Conservation (phyloP, 2,888 invertebrate genomes). For the Hesperia comma region DNA sequence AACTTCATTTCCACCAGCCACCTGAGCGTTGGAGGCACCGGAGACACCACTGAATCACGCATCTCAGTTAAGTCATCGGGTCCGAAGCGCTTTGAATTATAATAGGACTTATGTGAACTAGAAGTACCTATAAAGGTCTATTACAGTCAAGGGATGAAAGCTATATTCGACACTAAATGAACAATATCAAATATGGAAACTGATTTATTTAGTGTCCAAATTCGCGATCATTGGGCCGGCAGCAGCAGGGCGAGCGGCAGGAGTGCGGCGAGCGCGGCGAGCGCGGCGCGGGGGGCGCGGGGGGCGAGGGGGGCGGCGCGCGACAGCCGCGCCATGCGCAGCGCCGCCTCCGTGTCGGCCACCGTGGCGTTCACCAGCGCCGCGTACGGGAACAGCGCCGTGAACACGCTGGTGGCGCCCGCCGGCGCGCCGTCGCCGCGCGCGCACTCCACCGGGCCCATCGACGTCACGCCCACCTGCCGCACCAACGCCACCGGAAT, state of each 20-base stretch:
- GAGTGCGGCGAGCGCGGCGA: not conserved
- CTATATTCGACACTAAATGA: not conserved
- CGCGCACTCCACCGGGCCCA: conserved; percentile 67
- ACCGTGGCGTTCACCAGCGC: conserved; percentile 65
- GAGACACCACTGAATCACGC: too few species aligned
- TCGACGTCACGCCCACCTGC: conserved; percentile 66
- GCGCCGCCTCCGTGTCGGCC: conserved; percentile 51
- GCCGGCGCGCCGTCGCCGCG: conserved; percentile 38
- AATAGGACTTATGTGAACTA: too few species aligned
- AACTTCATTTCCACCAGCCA: too few species aligned
- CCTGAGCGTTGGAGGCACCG: too few species aligned
- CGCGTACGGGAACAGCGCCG: conserved; percentile 61
- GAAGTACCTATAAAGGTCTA: too few species aligned
- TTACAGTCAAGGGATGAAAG: too few species aligned
- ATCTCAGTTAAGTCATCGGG: too few species aligned
- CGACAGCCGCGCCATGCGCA: conserved; percentile 49
- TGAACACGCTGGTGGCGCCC: conserved; percentile 68
- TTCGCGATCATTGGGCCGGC: not conserved
- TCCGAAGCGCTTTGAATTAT: too few species aligned
- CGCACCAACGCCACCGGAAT: too few species aligned
- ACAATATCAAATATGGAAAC: not conserved
- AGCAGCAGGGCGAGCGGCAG: not conserved
- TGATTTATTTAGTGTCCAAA: not conserved
- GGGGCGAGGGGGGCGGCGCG: not conserved
- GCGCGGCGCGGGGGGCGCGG: not conserved